phyloP scores from a whole-genome alignment of 64 coral and sea anemone genomes.

The Acropora tenuis region DNA sequence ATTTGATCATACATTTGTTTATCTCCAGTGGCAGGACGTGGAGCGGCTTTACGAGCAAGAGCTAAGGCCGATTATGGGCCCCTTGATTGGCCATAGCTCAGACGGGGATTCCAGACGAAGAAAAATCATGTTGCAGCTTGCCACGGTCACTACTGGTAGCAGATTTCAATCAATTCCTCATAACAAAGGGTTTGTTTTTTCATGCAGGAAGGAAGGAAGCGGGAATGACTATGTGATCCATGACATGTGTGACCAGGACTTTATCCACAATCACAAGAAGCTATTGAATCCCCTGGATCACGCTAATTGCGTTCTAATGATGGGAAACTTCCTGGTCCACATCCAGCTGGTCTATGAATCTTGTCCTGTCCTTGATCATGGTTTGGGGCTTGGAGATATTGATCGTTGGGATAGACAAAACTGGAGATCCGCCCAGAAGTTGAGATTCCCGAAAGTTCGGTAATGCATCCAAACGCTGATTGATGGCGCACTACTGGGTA shows the following conservation, averaged over 20 bases:
- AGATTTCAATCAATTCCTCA: constrained; percentile 33
- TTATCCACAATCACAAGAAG: constrained; percentile 25
- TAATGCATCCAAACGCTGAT: too few relatives aligned
- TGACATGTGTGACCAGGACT: constrained; percentile 38
- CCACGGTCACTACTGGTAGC: background rate
- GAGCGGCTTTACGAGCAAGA: constrained; percentile 1
- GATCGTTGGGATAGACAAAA: too few relatives aligned
- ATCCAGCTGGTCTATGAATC: background rate
- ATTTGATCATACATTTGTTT: constrained; percentile 26
- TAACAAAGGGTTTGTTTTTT: constrained; percentile 4
- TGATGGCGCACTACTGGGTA: too few relatives aligned
- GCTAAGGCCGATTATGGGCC: background rate
- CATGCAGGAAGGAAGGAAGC: constrained; percentile 8
- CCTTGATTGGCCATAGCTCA: constrained; percentile 47
- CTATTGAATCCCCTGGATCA: constrained; percentile 35
- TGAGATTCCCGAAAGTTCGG: too few relatives aligned
- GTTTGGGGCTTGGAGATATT: too few relatives aligned
- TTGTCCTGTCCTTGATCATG: too few relatives aligned
- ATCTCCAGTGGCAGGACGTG: constrained; percentile 24
- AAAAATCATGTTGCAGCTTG: constrained; percentile 55
- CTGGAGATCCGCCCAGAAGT: too few relatives aligned
- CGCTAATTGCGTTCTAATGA: background rate
- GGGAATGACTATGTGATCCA: background rate
- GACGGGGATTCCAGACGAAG: constrained; percentile 39
- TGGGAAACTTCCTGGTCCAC: background rate